A percentile compares a stretch with the other conserved stretches of the same genome.
These are phyloP conservation scores for Rhynchopsitta pachyrhyncha DNA, from an alignment of 2,113 vertebrate species.

Conservation along the genomic window DNA sequence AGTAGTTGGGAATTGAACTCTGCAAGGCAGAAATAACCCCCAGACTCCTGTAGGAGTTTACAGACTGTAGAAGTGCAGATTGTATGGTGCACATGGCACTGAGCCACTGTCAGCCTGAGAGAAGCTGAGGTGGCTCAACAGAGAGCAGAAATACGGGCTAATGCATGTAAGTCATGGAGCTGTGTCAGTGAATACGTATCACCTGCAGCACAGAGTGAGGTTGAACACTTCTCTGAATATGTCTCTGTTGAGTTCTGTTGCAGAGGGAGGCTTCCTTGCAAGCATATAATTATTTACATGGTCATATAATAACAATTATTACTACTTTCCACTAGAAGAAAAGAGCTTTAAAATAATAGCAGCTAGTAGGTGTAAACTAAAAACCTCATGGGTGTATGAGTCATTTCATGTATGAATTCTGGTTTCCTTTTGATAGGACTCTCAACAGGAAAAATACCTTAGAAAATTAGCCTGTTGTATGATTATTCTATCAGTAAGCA, in stretches of 20 bases:
- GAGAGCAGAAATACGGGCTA: neutral
- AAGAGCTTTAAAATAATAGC: neutral
- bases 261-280: neutral
- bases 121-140: neutral
- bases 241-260: neutral
- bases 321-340: neutral
- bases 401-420: neutral
- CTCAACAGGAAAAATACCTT: neutral
- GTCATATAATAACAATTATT: neutral
- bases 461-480: neutral
- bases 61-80: no score
- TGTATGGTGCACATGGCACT: neutral
- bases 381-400: neutral
- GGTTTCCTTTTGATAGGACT: neutral
- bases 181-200: neutral
- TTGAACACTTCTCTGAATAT: neutral
- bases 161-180: accelerated
- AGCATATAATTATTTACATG: neutral
- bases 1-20: neutral
- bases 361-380: neutral
- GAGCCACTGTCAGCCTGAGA: neutral
- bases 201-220: neutral
- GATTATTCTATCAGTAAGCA: neutral
- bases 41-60: neutral
- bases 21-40: neutral